Percentiles rank a stretch among this genome's conserved stretches.
Conservation (phyloP, 37 sponge, comb jelly and placozoan species). For the Oscarella lobularis region DNA sequence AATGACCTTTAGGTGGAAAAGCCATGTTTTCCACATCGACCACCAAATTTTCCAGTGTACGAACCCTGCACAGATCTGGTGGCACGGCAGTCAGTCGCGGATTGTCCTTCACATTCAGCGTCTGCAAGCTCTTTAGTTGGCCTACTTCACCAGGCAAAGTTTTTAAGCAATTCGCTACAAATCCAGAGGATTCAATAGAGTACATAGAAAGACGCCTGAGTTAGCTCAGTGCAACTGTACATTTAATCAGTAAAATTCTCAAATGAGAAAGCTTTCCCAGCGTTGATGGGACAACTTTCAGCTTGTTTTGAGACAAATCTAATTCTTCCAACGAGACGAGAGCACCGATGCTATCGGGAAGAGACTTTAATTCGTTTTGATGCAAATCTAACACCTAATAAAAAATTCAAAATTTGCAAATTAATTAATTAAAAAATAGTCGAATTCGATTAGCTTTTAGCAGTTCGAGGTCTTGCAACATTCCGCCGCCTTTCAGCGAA, state of each 20-base stretch:
- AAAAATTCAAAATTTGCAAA: too few relatives aligned
- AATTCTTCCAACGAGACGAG: background rate
- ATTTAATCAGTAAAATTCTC: too few relatives aligned
- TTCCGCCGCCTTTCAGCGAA: background rate
- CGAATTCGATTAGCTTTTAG: too few relatives aligned
- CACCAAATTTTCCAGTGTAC: background rate
- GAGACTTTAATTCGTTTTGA: too few relatives aligned
- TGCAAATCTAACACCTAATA: too few relatives aligned
- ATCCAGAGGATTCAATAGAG: too few relatives aligned
- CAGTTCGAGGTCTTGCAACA: background rate
- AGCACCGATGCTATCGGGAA: background rate
- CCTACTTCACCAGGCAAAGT: background rate
- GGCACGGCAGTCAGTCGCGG: background rate
- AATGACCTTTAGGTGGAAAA: background rate
- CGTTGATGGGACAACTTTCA: too few relatives aligned
- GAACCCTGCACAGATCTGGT: background rate
- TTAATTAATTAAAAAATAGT: too few relatives aligned
- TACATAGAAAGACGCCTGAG: too few relatives aligned
- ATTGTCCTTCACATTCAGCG: background rate
- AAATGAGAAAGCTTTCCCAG: too few relatives aligned
- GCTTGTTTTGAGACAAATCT: too few relatives aligned
- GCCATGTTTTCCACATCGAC: background rate
- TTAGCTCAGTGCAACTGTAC: too few relatives aligned
- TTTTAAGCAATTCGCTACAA: background rate
- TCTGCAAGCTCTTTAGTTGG: background rate